Evolutionary conservation across 1,140 invertebrate genomes (phyloP), one percentile per base, ranked within the genome.

Genomic region (Triops cancriformis): DNA sequence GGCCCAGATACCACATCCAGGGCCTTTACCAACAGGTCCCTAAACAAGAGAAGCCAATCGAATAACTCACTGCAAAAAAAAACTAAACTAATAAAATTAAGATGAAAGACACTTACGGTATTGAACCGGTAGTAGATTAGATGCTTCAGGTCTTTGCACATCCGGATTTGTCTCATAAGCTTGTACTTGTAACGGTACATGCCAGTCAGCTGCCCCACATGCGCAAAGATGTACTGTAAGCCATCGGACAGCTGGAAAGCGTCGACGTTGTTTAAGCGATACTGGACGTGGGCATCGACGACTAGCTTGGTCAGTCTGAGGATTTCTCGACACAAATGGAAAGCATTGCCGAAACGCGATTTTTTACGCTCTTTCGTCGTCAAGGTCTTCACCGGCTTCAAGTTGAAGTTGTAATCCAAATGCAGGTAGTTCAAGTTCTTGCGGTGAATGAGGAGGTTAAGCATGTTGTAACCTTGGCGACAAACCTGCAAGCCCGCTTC

Each of bases 181-280:
- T 99, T 99, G 86, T 99, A 99, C 83, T 99, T 99, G 88, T 99
- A 99, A 73, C 98, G 88, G 86, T 99, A 99, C 98, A 99, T 99
- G 84, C 98, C 98, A 5, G 98, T 99, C 18, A 99, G 86, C 85
- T 99, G 98, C 11, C 98, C 98, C 31, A 99, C 98, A 84, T 99
- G 98, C 26, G 98, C 96, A 86, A 99, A 99, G 72, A 99, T 97
- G 83, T 99, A 99, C 85, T 99, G 98, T n/a, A 99, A 85, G 28
- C 98, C 98, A 87, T 99, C 98, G 18, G 98, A 91, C 72, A 99
- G 86, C 88, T 99, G 95, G 85, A 99, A 99, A 11, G 98, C 98
- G 86, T 99, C 98, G 12, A 99, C 97, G 83, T 99, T 99, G 84
- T 99, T 99, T 43, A 99, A 86, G 28, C 98, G 90, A 85, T 99